These are phyloP conservation scores for Uropsilus gracilis DNA, from an alignment of 2,113 vertebrate species.

Conservation along the genomic window DNA sequence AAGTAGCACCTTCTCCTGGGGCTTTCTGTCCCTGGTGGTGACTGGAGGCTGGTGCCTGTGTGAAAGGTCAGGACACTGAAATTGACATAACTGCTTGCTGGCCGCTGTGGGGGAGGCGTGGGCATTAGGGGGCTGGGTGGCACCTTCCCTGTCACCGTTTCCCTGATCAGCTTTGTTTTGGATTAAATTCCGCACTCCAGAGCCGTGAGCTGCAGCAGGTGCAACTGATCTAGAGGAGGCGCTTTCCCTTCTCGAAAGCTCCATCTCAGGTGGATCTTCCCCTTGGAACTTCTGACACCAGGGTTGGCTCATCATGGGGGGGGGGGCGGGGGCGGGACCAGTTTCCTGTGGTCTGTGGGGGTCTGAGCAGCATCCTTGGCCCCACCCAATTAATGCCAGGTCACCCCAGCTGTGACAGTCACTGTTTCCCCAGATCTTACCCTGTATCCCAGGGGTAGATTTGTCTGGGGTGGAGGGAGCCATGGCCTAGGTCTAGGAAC, in stretches of 20 bases:
- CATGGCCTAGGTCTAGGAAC: neutral
- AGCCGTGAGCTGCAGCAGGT: neutral
- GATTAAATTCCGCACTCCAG: neutral
- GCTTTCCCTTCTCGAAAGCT: neutral
- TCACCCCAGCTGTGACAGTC: neutral
- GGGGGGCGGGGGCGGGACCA: no score
- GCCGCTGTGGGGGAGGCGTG: no score
- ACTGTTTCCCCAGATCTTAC: neutral
- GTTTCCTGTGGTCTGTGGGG: neutral
- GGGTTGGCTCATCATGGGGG: neutral
- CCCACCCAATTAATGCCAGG: neutral
- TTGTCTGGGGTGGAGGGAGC: no score
- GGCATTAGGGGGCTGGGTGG: no score
- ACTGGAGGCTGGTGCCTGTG: accelerated
- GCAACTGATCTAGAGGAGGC: neutral
- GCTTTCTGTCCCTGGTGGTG: no score
- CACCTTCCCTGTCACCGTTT: no score
- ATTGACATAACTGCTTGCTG: no score
- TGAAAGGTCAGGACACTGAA: neutral
- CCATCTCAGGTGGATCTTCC: neutral
- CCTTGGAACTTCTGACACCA: no score
- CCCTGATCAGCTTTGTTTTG: neutral
- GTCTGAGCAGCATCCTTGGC: neutral
- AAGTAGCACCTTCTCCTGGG: neutral
- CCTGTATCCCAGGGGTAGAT: neutral